Evolutionary conservation across 2,797 vertebrate genomes (phyloP), one percentile per base, ranked within the genome.

Genomic region (Sorex maritimensis): DNA sequence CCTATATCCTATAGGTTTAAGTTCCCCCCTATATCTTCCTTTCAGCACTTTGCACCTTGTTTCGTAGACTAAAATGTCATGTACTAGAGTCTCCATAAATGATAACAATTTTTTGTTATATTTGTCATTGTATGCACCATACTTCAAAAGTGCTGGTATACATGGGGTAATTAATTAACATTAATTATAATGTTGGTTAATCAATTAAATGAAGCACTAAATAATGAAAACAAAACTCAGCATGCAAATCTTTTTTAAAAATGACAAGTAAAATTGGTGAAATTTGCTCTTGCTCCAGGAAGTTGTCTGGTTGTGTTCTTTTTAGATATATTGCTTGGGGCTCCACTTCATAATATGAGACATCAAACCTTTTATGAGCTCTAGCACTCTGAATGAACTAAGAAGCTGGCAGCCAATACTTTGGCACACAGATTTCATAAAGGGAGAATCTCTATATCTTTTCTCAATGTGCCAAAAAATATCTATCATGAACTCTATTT

Each of bases 401-500:
- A 84, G 44, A 89, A 65, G 26, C 30, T 49, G 13, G 34, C 84
- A 11, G 58, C 10, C 38, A 71, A 81, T 74, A 46, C 55, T 72
- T 79, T 79, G 72, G 28, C 55, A 73, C 0, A 34, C 24, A 84
- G 52, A 69, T 38, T 71, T 81, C 49, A 21, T 74, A 88, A 88
- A 63, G 26, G 49, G 77, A 68, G 28, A 11, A 26, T 49, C 15
- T 41, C 0, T 49, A 61, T 41, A 61, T 21, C 73, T 96, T 91
- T 90, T 90, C 44, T 84, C 58, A 73, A 28, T 11, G 12, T 69
- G 61, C 81, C 85, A 94, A 68, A 81, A 28, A 41, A 83, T 13
- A 1, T 23, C 63, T 83, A 12, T 90, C 63, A 69, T 74, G 73
- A 95, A 94, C 71, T 61, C 71, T 84, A 4, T 49, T 88, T 86